Evolutionary conservation across 2,888 invertebrate genomes (phyloP).

Genomic region (Ditylenchus weischeri): DNA sequence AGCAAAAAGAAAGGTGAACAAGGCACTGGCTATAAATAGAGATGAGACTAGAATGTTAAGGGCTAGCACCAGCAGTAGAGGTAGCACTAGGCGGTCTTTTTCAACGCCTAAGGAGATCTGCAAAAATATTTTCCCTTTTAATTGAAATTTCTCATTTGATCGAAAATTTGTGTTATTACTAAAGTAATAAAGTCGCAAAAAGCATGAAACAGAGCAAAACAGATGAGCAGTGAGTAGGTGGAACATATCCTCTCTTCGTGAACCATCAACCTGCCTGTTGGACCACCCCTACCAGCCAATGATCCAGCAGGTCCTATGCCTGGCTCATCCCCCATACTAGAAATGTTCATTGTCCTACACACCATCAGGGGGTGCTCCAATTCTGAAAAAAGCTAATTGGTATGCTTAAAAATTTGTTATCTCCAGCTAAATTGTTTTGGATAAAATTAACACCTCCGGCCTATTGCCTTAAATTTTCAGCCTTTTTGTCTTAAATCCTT

Average conservation of each 20-base stretch:
- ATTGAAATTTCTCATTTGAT: not conserved
- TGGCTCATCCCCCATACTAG: not conserved
- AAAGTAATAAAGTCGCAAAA: conserved; percentile 21
- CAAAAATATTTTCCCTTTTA: not conserved
- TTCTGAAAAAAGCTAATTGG: not conserved
- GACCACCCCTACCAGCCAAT: not conserved
- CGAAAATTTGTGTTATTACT: not conserved
- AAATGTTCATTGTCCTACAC: not conserved
- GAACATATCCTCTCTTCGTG: conserved; percentile 10
- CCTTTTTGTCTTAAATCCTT: too few species aligned
- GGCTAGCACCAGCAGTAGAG: conserved; percentile 17
- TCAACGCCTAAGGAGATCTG: conserved; percentile 19
- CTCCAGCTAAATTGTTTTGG: too few species aligned
- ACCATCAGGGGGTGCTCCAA: not conserved
- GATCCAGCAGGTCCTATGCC: not conserved
- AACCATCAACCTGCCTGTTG: not conserved
- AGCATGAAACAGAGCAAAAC: conserved; percentile 22
- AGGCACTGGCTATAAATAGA: conserved; percentile 22
- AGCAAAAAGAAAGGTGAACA: conserved; percentile 18
- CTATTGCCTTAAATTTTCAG: too few species aligned
- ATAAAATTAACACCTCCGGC: too few species aligned
- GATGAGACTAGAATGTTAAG: conserved; percentile 19
- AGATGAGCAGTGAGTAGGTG: conserved; percentile 19
- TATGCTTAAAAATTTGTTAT: too few species aligned
- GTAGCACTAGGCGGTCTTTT: conserved; percentile 23